phyloP scores from a whole-genome alignment of 2,888 invertebrate genomes.

The Limenitis camilla region DNA sequence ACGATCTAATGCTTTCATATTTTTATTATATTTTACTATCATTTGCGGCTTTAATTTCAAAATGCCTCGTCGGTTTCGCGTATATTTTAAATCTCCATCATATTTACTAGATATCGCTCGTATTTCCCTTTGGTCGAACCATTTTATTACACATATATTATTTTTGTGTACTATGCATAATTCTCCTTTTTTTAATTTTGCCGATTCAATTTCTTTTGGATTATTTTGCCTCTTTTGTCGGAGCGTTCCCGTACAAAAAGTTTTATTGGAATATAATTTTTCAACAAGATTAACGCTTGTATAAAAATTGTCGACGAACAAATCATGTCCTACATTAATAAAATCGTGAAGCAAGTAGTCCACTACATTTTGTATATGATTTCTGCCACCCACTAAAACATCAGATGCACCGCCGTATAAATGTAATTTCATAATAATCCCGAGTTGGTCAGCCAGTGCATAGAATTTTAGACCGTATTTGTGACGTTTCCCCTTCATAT shows the following conservation, averaged over 20 bases:
- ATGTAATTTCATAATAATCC: constrained; percentile 23
- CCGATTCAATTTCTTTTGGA: constrained; percentile 9
- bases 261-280: constrained; percentile 21
- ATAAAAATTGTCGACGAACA: constrained; percentile 24
- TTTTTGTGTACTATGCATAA: constrained; percentile 17
- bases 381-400: constrained; percentile 21
- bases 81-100: constrained; percentile 7
- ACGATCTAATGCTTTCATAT: constrained; percentile 25
- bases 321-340: constrained; percentile 24
- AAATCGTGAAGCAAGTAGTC: constrained; percentile 12
- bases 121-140: constrained; percentile 30
- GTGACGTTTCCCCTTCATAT: constrained; percentile 23
- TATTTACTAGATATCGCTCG: constrained; percentile 31
- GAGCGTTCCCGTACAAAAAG: constrained; percentile 23
- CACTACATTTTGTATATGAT: constrained; percentile 25
- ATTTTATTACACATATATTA: constrained; percentile 19
- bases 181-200: constrained; percentile 20
- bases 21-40: constrained; percentile 24
- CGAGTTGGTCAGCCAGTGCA: constrained; percentile 22
- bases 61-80: not conserved
- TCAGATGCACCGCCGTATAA: constrained; percentile 24
- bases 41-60: constrained; percentile 19
- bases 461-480: constrained; percentile 25
- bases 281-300: constrained; percentile 19
- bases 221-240: constrained; percentile 20